Conservation (phyloP, 2,797 vertebrate species). For the Chromobotia macracanthus region DNA sequence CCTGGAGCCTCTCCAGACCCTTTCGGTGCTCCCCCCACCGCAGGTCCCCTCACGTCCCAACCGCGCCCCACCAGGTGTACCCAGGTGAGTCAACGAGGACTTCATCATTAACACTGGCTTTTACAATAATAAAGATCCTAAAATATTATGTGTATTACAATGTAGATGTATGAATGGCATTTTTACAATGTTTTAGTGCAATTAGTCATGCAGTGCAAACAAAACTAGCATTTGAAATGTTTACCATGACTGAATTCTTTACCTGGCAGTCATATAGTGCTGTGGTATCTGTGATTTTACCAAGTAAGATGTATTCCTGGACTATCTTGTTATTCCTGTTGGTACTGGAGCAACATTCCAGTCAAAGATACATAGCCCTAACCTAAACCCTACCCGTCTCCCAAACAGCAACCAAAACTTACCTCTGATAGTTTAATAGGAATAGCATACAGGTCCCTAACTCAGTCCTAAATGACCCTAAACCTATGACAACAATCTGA, state of each 20-base stretch:
- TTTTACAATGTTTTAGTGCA: neutral
- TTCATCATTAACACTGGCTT: neutral
- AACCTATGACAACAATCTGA: no score
- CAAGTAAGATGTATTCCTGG: no score
- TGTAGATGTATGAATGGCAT: neutral
- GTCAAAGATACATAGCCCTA: no score
- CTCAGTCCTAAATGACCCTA: no score
- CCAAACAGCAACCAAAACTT: no score
- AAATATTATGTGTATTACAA: neutral
- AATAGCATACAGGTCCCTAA: no score
- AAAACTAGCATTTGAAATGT: neutral
- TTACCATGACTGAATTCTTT: neutral
- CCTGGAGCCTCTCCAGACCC: constrained; percentile 93
- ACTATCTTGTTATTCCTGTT: no score
- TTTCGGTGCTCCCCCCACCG: constrained; percentile 84
- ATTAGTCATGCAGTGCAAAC: neutral
- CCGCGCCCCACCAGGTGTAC: constrained; percentile 91
- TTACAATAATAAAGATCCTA: neutral
- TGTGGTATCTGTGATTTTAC: no score
- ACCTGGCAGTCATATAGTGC: no score
- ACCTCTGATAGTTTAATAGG: no score
- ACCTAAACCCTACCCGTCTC: no score
- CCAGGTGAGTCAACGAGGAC: constrained; percentile 83
- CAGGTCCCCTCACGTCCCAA: constrained; percentile 91
- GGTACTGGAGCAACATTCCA: no score